A percentile compares a stretch with the other conserved stretches of the same genome.
Conservation (phyloP, 2,113 vertebrate genomes). For the Brienomyrus longianalis region DNA sequence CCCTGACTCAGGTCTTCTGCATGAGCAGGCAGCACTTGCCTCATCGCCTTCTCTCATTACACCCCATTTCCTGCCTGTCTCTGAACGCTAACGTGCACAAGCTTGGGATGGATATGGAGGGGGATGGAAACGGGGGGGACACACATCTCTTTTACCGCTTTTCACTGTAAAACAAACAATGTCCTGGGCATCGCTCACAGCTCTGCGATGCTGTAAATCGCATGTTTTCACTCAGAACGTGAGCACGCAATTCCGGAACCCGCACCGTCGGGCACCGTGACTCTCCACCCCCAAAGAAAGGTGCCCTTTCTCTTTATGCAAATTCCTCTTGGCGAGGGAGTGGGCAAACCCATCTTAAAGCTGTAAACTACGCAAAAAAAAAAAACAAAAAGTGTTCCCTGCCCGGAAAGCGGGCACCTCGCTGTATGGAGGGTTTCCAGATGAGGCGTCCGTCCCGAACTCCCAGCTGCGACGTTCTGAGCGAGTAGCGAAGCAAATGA, state of each 20-base stretch:
- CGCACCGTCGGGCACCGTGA: not conserved
- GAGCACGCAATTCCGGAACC: not conserved
- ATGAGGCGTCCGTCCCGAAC: not conserved
- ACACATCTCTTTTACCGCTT: not conserved
- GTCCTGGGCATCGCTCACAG: not conserved
- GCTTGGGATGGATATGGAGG: not conserved
- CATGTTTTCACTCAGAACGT: not conserved
- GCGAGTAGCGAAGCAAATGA: not conserved
- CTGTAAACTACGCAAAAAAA: not conserved
- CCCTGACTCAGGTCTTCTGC: not conserved
- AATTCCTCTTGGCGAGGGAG: constrained; percentile 30
- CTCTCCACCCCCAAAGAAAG: not conserved
- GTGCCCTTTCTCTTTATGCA: constrained; percentile 11
- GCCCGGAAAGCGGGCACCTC: not conserved
- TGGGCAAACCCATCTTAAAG: not conserved
- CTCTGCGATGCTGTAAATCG: not conserved
- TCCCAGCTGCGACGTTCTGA: not conserved
- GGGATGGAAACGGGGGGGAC: too few species aligned
- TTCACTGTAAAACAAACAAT: constrained; percentile 16
- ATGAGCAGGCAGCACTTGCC: not conserved
- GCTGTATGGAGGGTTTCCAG: not conserved
- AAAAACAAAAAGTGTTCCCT: not conserved
- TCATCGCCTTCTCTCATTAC: constrained; percentile 2
- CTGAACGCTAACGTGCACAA: not conserved
- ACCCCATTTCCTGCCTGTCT: constrained; percentile 7